These are phyloP conservation scores for Saxidomus purpurata DNA, from an alignment of 1,140 invertebrate genomes.

Conservation along the genomic window DNA sequence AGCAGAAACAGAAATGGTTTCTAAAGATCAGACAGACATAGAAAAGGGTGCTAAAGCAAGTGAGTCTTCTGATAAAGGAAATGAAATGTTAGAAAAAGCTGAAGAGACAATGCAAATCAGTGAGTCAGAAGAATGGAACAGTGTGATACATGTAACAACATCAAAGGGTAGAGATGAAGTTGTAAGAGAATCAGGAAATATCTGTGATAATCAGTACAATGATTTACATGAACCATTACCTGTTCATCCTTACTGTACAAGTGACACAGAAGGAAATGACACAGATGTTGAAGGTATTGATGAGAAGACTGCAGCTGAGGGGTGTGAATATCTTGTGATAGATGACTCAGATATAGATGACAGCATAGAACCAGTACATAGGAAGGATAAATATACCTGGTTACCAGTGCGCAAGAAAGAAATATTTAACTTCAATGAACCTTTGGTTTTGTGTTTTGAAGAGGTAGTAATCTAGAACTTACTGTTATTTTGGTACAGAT, in stretches of 20 bases:
- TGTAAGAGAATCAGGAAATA: background rate
- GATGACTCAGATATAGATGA: constrained; percentile 73
- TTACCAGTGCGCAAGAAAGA: constrained; percentile 76
- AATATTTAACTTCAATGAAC: constrained; percentile 75
- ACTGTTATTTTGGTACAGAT: background rate
- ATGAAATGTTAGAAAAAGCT: background rate
- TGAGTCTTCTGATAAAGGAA: background rate
- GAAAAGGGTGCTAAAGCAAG: background rate
- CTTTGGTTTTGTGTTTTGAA: constrained; percentile 77
- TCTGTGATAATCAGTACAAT: too few relatives aligned
- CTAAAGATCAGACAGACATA: too few relatives aligned
- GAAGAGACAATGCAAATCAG: too few relatives aligned
- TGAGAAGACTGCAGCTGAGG: constrained; percentile 62
- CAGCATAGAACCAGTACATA: background rate
- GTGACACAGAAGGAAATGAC: background rate
- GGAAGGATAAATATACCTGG: constrained; percentile 67
- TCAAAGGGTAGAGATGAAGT: background rate
- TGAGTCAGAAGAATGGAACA: background rate
- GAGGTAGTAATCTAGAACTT: constrained; percentile 73
- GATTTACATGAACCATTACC: background rate
- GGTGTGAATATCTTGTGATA: constrained; percentile 73
- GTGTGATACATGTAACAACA: background rate
- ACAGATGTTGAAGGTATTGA: background rate
- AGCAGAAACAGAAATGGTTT: too few relatives aligned
- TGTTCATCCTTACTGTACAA: constrained; percentile 30